Evolutionary conservation across 2,113 vertebrate species (phyloP), one percentile per base, ranked within the genome.

Genomic region (Siniperca knerii): DNA sequence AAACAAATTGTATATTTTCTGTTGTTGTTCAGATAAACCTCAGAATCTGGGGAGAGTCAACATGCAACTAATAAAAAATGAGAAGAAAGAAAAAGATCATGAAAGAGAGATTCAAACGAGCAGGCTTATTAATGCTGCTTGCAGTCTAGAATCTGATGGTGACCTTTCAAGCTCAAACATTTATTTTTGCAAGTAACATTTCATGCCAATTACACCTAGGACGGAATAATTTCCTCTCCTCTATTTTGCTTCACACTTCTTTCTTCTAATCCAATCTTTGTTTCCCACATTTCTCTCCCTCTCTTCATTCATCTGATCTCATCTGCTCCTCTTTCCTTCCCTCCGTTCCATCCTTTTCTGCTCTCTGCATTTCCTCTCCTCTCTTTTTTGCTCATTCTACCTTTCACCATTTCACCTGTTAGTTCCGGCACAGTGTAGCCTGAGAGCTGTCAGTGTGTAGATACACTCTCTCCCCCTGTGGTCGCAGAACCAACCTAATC

Each of bases 401-500:
- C 66, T 86, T 83, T 66, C 67, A 46, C 73, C 65, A 77, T 57
- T 84, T 86, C 54, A 78, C 77, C 87, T 82, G 76, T 89, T 90
- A 87, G 85, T 84, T 90, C 58, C 69, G 2, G 84, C 79, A 54
- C 54, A 70, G 77, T 33, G 20, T 71, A 77, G 73, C 82, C 70
- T 18, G 75, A 77, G 21, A 87, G 68, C 81, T 87, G 84, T 91
- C 84, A 77, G 83, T 4, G 18, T 23, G 50, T 69, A 60, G 77
- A 88, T 60, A 60, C 82, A 58, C 88, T 87, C 62, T 81, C 82
- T 78, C 62, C 72, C 87, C 80, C 64, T 3, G 62, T 66, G 85
- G 84, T 92, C 58, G 12, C 54, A 72, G 81, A 90, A 79, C 75
- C 88, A 76, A 75, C 83, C 72, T 81, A 89, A 93, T 94, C 91